phyloP scores from a whole-genome alignment of 2,888 invertebrate genomes.

The Aleiodes alternator region DNA sequence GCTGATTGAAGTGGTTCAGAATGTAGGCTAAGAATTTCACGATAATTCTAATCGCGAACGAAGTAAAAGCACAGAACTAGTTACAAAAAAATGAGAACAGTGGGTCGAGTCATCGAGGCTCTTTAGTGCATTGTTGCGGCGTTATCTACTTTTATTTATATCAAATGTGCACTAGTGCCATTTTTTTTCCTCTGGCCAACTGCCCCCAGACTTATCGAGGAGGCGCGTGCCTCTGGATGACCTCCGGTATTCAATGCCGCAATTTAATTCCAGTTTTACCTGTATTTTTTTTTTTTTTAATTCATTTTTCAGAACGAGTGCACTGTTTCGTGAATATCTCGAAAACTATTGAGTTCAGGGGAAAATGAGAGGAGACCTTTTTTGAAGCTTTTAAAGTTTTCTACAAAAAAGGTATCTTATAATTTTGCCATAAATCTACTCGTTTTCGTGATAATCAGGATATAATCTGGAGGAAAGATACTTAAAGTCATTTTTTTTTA shows the following conservation, averaged over 20 bases:
- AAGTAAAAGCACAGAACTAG: neutral
- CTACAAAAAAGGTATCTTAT: too few species aligned
- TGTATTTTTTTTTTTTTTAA: conserved; percentile 25
- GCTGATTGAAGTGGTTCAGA: neutral
- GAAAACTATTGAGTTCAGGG: too few species aligned
- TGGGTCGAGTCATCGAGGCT: conserved; percentile 50
- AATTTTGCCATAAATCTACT: too few species aligned
- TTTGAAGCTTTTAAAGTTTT: too few species aligned
- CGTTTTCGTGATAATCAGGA: too few species aligned
- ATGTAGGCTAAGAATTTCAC: neutral
- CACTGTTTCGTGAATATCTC: too few species aligned
- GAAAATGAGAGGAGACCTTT: too few species aligned
- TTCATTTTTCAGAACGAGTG: too few species aligned
- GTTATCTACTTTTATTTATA: conserved; percentile 50
- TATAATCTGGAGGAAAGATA: too few species aligned
- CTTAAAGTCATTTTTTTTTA: too few species aligned
- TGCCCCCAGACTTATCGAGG: conserved; percentile 3
- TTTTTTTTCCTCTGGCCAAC: neutral
- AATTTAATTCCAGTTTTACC: neutral
- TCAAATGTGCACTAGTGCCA: neutral
- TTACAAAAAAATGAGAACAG: conserved; percentile 49
- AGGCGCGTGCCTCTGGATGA: conserved; percentile 33
- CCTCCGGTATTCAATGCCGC: conserved; percentile 41
- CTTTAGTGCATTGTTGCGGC: conserved; percentile 51
- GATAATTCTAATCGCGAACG: neutral